Percentiles rank a stretch among this genome's conserved stretches.
phyloP scores from a whole-genome alignment of 2,113 vertebrate species.

The Halichoeres trimaculatus region DNA sequence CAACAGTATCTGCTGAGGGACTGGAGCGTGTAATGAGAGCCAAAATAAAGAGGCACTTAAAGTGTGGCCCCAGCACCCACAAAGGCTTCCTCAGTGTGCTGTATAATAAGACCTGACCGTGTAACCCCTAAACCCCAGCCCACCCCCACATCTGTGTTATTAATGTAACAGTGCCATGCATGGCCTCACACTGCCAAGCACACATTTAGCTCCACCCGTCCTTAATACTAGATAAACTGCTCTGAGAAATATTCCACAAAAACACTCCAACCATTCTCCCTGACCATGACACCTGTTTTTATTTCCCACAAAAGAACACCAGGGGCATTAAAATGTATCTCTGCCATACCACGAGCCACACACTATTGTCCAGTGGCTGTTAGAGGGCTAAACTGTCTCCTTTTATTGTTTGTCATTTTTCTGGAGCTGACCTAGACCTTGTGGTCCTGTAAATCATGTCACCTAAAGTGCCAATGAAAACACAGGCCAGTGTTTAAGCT shows the following conservation, averaged over 20 bases:
- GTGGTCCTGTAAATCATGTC: constrained; percentile 87
- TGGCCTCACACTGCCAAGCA: constrained; percentile 80
- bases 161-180: constrained; percentile 85
- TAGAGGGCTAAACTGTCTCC: constrained; percentile 84
- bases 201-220: constrained; percentile 84
- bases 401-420: constrained; percentile 96
- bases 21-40: constrained; percentile 76
- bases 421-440: constrained; percentile 85
- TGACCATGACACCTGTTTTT: constrained; percentile 85
- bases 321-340: constrained; percentile 89
- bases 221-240: constrained; percentile 87
- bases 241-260: constrained; percentile 87
- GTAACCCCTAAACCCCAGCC: constrained; percentile 59
- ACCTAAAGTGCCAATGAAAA: constrained; percentile 87
- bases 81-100: constrained; percentile 79
- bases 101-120: constrained; percentile 67
- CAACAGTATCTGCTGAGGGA: constrained; percentile 69
- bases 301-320: constrained; percentile 84
- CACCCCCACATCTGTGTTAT: constrained; percentile 85
- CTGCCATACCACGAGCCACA: constrained; percentile 86
- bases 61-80: constrained; percentile 76
- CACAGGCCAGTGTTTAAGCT: constrained; percentile 67
- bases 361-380: constrained; percentile 84
- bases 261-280: constrained; percentile 76
- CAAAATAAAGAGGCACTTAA: constrained; percentile 82